Evolutionary conservation across 2,797 vertebrate species (phyloP), one percentile per base, ranked within the genome.

Genomic region (Lepus townsendii): DNA sequence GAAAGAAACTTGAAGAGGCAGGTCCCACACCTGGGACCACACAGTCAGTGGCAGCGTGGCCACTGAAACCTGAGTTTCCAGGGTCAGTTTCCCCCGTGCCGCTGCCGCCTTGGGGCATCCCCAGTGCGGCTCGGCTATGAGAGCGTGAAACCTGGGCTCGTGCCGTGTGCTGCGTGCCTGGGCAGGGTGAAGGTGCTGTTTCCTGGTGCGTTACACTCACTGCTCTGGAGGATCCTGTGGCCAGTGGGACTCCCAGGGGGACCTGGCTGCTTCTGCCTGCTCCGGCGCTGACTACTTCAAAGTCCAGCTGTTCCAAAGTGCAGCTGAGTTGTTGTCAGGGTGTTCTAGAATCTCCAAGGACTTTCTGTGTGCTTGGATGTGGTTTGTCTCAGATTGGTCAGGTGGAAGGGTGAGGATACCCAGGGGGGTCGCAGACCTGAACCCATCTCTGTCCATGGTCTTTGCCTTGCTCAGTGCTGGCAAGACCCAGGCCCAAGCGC

Each of bases 341-440:
- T 95, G 84, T 89, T 78, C 75, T 63, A 30, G 76, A 69, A 80
- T 83, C 78, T 22, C 68, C 83, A 38, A n/a, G 26, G 91, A 72
- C 83, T 95, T 95, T 83, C 87, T 94, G 93, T 54, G 80, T 86
- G 27, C 68, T 65, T 54, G 24, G 17, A 17, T 35, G 50, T 65
- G 50, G 50, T 78, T 95, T 85, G 71, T 79, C 95, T 82, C 76
- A 66, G 63, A 38, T 69, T 95, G 83, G 73, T 75, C 60, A 24
- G 24, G 52, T 54, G 80, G 42, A 77, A 47, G 65, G 84, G 79
- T 50, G 24, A 60, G 52, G 63, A 30, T 17, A 32, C 71, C 35
- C 78, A n/a, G 35, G 91, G 88, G 50, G 32, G 8, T 54, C 38
- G 5, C 27, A 89, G 42, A 60, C 35, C 79, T 4, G 3, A 88